Base-by-base conservation (phyloP, 2,113 vertebrate species). In the Nycticorax nycticorax region DNA sequence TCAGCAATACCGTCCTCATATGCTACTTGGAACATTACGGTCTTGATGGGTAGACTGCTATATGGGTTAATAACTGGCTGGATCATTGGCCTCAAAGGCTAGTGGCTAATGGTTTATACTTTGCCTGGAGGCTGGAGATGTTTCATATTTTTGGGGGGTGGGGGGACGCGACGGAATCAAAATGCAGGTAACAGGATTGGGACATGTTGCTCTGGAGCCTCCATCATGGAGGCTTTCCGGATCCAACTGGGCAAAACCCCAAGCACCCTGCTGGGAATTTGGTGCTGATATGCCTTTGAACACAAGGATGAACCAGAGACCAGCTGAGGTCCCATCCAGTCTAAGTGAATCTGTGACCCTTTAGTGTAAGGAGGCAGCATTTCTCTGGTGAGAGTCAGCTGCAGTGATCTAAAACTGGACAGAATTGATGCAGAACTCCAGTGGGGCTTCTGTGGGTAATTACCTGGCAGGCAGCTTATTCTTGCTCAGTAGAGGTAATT, bases 31-130 rank as follows among this genome's bases (percentile, higher is more conserved):
- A 37, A 43, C 43, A 12, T 81, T 89, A 83, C 0, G 1, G 83
- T 84, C 79, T 77, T 0, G 0, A 6, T 55, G 55, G 63, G 28
- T 28, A 56, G 67, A 27, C 48, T n/a, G 1, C 71, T 57, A 0
- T 27, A 18, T 24, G 47, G 59, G 21, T 69, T 91, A 74, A 74
- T 81, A 78, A 59, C 52, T 91, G 83, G 1, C 82, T 93, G 67
- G 24, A 62, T 91, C 71, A 19, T 28, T 53, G 24, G 52, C 22
- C 71, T 85, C 22, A 17, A 22, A 77, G 17, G 10, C 20, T 73
- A 45, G 37, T 84, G 50, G 10, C 71, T 88, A 63, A 59, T 84
- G 80, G 41, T 39, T 78, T 35, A 48, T 30, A 32, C 20, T 68
- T 63, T 47, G 20, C 60, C 60, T 87, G 68, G 63, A 84, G 79